Conservation (phyloP, 2,113 vertebrate genomes). For the Seriola quinqueradiata region DNA sequence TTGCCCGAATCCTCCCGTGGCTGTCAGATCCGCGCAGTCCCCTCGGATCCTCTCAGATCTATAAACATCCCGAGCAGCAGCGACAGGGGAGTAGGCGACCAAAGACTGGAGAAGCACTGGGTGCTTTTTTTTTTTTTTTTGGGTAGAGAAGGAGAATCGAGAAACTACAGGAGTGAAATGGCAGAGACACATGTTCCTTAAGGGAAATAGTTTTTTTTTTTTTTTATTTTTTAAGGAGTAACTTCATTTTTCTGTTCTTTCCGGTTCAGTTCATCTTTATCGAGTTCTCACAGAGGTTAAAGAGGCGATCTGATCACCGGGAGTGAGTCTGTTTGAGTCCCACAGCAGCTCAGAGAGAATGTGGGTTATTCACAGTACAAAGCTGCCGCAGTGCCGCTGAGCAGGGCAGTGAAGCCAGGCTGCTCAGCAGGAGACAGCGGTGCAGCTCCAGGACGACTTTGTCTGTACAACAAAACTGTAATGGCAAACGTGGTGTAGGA, state of each 20-base stretch:
- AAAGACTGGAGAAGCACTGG: conserved; percentile 13
- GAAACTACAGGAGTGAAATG: conserved; percentile 16
- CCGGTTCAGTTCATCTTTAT: background rate
- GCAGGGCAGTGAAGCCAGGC: background rate
- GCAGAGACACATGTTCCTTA: conserved; percentile 14
- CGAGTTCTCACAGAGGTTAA: conserved; percentile 24
- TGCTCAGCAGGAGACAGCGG: background rate
- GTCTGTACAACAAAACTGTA: too few species aligned
- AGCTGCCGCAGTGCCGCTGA: conserved; percentile 9
- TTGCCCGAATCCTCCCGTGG: conserved; percentile 28
- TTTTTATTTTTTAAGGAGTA: background rate
- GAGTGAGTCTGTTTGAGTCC: background rate
- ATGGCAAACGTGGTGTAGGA: too few species aligned
- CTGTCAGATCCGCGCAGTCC: conserved; percentile 23
- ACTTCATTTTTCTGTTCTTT: conserved; percentile 15
- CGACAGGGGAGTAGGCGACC: conserved; percentile 27
- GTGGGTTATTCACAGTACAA: background rate
- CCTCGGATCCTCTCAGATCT: conserved; percentile 47
- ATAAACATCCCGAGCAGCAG: conserved; percentile 56
- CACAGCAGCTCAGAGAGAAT: background rate
- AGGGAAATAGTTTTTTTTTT: conserved; percentile 9
- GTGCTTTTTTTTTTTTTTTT: background rate
- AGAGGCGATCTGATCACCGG: background rate
- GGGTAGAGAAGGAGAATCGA: background rate
- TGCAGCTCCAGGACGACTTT: background rate